Base-by-base conservation (phyloP, 2,888 invertebrate genomes). In the Crocallis elinguaria region DNA sequence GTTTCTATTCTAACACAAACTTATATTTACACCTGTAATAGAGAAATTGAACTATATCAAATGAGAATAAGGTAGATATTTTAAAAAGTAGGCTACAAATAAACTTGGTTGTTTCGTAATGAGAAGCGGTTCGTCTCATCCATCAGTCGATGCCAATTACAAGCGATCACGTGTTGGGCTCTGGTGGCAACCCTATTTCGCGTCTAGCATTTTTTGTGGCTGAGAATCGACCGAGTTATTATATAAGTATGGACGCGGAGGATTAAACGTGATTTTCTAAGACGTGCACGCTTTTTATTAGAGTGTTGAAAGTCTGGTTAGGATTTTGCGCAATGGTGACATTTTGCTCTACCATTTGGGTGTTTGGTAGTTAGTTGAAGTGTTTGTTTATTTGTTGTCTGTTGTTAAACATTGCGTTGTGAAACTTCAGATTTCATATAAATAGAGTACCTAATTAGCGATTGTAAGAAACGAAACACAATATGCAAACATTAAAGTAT, bases 101-200 rank as follows among this genome's bases (percentile, higher is more conserved):
- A 67, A 69, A 55, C 60, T 73, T 79, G 60, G 79, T 66, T 27
- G 41, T 64, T 60, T 61, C 66, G 70, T 77, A 80, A 81, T 81
- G 79, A 81, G 79, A 72, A 71, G 59, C 69, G 67, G 71, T 64
- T 59, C 66, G 66, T 73, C 75, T 71, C 77, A 80, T 79, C 80
- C 78, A 77, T 77, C 64, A 64, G 60, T 62, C 53, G 63, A 60
- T 57, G 64, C 86, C 88, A 89, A 88, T 89, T 88, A 89, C 86
- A 79, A 76, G 70, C 74, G 82, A 84, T 87, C 87, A 85, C 84
- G 85, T 82, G 79, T 85, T 49, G 75, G 71, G 73, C 71, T 75
- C 73, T 69, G 33, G 43, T 46, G 52, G 52, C 76, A 80, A 78
- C 80, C 78, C 77, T 77, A 64, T 64, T 67, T 62, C 67, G 52